Base-by-base conservation (phyloP, 1,140 invertebrate genomes). In the Theocolax elegans region DNA sequence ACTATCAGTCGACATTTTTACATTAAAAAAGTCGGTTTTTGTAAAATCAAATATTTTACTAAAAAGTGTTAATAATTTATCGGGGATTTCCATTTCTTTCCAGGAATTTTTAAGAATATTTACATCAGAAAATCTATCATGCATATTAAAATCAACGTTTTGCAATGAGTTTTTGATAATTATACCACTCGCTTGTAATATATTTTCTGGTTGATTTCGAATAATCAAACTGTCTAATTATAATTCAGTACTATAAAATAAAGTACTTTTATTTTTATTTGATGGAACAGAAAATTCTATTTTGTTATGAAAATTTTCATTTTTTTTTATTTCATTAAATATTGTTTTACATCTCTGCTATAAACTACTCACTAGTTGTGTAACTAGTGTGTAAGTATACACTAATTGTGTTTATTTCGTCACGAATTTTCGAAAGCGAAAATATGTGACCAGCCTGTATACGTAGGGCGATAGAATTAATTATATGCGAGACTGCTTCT, bases 301-400 rank as follows among this genome's bases (percentile, higher is more conserved):
- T 21, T 56, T 15, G n/a, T 19, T 4, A 21, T 17, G 6, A 38
- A 17, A 38, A 56, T 31, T 35, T 8, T 56, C 15, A 9, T n/a
- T n/a, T n/a, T n/a, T n/a, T n/a, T n/a, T n/a, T n/a, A n/a, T n/a
- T n/a, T n/a, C 3, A 56, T 56, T 56, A 19, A 38, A 56, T 19
- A 35, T 35, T 56, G 15, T 31, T 56, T 56, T 6, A 56, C 19
- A 56, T 35, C 29, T 56, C n/a, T 56, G n/a, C 38, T 56, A 35
- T 56, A 35, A n/a, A 56, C 13, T 21, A n/a, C 17, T 35, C 3
- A 19, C 53, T 35, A 29, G 10, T 19, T 6, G 12, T n/a, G n/a
- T n/a, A n/a, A n/a, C n/a, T n/a, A n/a, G n/a, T n/a, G n/a, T n/a
- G n/a, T n/a, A n/a, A n/a, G n/a, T n/a, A n/a, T n/a, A n/a, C 17